Evolutionary conservation across 2,797 vertebrate species (phyloP).

Genomic region (Sciurus carolinensis): DNA sequence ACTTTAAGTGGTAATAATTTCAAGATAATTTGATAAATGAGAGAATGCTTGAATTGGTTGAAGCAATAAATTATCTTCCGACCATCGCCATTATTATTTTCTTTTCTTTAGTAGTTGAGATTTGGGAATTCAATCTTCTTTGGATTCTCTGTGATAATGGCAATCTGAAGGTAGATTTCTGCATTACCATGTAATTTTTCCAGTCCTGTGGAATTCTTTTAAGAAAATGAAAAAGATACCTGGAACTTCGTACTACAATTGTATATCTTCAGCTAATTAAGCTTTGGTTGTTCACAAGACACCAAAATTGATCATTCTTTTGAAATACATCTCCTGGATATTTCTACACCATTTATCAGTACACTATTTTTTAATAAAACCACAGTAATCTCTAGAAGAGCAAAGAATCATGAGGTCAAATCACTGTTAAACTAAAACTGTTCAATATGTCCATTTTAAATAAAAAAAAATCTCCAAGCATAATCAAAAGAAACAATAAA

Average conservation of each 20-base stretch:
- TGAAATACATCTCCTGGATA: neutral
- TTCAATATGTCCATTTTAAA: constrained; percentile 27
- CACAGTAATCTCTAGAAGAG: constrained; percentile 9
- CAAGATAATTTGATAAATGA: constrained; percentile 55
- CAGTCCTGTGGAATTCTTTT: neutral
- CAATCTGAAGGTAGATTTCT: neutral
- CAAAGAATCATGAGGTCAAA: neutral
- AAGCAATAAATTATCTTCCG: constrained; percentile 3
- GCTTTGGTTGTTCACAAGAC: neutral
- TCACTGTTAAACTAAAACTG: neutral
- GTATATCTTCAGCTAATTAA: neutral
- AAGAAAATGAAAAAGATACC: constrained; percentile 17
- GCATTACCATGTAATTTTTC: neutral
- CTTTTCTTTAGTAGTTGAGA: neutral
- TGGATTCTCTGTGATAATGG: neutral
- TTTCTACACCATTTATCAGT: neutral
- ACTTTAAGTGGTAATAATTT: constrained; percentile 41
- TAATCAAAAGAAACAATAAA: constrained; percentile 61
- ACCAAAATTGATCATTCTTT: neutral
- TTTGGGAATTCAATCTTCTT: constrained; percentile 11
- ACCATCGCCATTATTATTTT: neutral
- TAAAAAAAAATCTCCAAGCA: neutral
- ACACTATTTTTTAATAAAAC: neutral
- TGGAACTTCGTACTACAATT: neutral
- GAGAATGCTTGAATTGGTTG: constrained; percentile 38